Evolutionary conservation across 2,113 vertebrate genomes (phyloP).

Genomic region (Prunella fulvescens): DNA sequence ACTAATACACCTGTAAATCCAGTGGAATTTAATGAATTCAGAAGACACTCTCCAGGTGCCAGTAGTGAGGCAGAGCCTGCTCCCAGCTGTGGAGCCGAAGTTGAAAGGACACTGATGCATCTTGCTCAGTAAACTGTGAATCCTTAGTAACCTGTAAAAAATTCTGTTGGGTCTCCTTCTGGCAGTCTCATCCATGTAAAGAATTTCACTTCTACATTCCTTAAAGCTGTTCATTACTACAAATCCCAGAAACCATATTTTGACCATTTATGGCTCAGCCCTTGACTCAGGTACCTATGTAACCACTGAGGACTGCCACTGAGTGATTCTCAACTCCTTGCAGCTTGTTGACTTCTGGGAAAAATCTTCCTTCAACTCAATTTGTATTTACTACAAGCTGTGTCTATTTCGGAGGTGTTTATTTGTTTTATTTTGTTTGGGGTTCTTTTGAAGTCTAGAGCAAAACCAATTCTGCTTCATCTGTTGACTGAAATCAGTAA

Average conservation of each 20-base stretch:
- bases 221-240: neutral
- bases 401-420: accelerated
- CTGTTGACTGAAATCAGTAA: neutral
- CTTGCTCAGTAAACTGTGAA: neutral
- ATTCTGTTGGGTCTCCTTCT: neutral
- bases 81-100: neutral
- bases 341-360: neutral
- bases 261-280: neutral
- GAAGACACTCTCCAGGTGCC: neutral
- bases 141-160: neutral
- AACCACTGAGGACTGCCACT: neutral
- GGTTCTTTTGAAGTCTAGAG: neutral
- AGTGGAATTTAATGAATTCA: neutral
- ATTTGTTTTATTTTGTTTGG: neutral
- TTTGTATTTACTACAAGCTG: neutral
- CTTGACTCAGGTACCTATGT: neutral
- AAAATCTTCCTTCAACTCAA: neutral
- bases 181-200: neutral
- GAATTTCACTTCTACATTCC: neutral
- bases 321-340: neutral
- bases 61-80: neutral
- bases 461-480: neutral
- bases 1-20: neutral
- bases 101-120: neutral
- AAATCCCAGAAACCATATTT: neutral